Evolutionary conservation across 2,113 vertebrate species (phyloP), one percentile per base, ranked within the genome.

Genomic region (Cyanistes caeruleus): DNA sequence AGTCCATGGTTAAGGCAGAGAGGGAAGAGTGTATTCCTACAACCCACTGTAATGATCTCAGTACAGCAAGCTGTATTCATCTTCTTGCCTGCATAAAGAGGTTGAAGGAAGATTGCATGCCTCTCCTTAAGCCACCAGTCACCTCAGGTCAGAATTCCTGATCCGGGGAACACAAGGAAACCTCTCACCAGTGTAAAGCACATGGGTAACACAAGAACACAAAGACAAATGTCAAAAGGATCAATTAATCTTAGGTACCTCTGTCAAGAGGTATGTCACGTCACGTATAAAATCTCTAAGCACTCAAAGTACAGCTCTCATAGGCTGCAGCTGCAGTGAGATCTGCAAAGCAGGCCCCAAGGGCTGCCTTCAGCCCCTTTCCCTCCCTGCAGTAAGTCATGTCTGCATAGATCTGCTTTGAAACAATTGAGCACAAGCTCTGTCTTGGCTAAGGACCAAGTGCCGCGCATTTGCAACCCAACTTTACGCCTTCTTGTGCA

Each of bases 361-460:
- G 15, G n/a, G 43, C 44, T 84, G 68, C 39, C 65, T 58, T 93
- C 41, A 93, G 65, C 60, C 77, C 53, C 35, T 41, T 72, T 87
- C 44, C 44, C 81, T 48, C 52, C 15, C 73, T 91, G 56, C 20
- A 87, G 10, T 55, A 89, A 90, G 41, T 82, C 84, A 78, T 43
- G 41, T 89, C 91, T 89, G 20, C 1, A 1, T 68, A 91, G 77
- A 87, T 92, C 53, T 89, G 60, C 60, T 94, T 91, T 89, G 43
- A 85, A 96, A 95, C 77, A 91, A 85, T 87, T 89, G 84, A 95
- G 80, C 62, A 89, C 80, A 87, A 89, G 91, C 83, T 87, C 86
- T 52, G 30, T 41, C 68, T 95, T 91, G 91, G 91, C 89, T 76
- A 41, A 91, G 81, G 77, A 89, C 86, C 80, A 95, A 95, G 78